A percentile compares a stretch with the other conserved stretches of the same genome.
These are phyloP conservation scores for Troides oblongomaculatus DNA, from an alignment of 2,888 invertebrate genomes.

Conservation along the genomic window DNA sequence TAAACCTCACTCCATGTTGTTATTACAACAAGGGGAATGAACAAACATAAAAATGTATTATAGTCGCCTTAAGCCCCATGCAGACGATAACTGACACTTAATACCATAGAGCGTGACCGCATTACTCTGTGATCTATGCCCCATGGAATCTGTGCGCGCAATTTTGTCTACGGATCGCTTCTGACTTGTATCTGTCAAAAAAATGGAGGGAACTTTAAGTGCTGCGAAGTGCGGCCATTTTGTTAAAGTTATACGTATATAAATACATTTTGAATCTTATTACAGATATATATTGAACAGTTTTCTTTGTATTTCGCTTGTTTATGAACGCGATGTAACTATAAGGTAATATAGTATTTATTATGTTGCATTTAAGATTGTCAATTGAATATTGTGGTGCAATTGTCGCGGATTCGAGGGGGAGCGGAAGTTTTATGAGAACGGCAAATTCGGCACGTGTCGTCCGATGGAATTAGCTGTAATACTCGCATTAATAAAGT, in stretches of 20 bases:
- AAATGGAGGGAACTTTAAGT: conserved; percentile 57
- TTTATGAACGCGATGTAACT: not conserved
- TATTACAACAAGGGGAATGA: conserved; percentile 71
- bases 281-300: conserved; percentile 32
- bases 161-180: conserved; percentile 66
- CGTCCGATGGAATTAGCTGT: conserved; percentile 75
- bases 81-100: conserved; percentile 79
- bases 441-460: conserved; percentile 77
- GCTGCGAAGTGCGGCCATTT: conserved; percentile 38
- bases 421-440: conserved; percentile 70
- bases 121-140: conserved; percentile 78
- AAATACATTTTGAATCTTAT: conserved; percentile 41
- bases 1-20: conserved; percentile 77
- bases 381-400: conserved; percentile 43
- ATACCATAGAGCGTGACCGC: conserved; percentile 79
- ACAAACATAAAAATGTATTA: conserved; percentile 73
- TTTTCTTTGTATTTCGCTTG: conserved; percentile 18
- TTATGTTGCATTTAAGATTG: conserved; percentile 39
- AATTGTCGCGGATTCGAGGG: conserved; percentile 35
- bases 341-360: conserved; percentile 22
- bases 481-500: conserved; percentile 80
- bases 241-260: conserved; percentile 13
- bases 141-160: conserved; percentile 55
- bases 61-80: conserved; percentile 68
- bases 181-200: conserved; percentile 55